phyloP scores from a whole-genome alignment of 2,888 invertebrate species.

The Volucella zonaria region DNA sequence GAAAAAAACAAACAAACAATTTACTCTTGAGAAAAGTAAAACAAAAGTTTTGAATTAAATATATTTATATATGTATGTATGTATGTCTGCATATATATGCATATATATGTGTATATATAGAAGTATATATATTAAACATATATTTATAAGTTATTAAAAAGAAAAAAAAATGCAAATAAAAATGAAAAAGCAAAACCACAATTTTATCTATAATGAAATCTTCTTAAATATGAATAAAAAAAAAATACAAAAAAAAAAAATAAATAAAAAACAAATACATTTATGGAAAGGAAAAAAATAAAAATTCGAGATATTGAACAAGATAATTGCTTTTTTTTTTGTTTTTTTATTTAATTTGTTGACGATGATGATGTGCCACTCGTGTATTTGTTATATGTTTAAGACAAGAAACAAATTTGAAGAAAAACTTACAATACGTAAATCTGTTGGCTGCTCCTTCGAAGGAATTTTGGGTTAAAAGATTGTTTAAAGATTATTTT shows the following conservation, averaged over 20 bases:
- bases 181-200: conserved; percentile 52
- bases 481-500: conserved; percentile 18
- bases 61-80: conserved; percentile 60
- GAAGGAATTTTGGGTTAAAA: conserved; percentile 27
- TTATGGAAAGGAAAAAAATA: conserved; percentile 70
- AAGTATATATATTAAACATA: conserved; percentile 63
- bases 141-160: conserved; percentile 68
- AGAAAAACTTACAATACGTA: conserved; percentile 26
- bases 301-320: conserved; percentile 74
- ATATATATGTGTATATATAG: too few relatives aligned
- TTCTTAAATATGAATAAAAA: conserved; percentile 63
- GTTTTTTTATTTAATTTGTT: conserved; percentile 32
- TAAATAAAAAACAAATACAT: conserved; percentile 22
- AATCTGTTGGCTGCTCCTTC: conserved; percentile 60
- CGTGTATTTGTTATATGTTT: conserved; percentile 36
- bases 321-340: conserved; percentile 55
- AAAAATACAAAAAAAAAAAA: conserved; percentile 11
- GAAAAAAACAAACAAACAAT: conserved; percentile 52
- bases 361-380: conserved; percentile 48
- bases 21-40: conserved; percentile 64
- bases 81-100: too few relatives aligned
- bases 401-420: conserved; percentile 23
- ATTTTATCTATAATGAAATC: conserved; percentile 64
- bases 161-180: conserved; percentile 37
- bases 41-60: conserved; percentile 40